phyloP scores from a whole-genome alignment of 1,140 invertebrate species.

The Formica selysi region DNA sequence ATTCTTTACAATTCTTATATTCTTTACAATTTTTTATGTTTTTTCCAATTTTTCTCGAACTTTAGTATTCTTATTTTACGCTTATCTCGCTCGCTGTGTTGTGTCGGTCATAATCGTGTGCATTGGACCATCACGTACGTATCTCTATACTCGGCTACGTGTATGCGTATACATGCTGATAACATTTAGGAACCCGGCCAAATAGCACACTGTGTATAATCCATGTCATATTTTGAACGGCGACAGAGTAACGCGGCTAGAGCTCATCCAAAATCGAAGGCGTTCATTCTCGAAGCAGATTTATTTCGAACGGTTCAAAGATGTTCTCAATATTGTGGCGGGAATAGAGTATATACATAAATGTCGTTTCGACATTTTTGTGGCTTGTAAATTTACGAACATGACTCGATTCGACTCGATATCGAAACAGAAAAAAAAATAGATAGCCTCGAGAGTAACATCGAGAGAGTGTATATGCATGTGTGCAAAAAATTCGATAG shows the following conservation, averaged over 20 bases:
- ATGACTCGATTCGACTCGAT: constrained; percentile 18
- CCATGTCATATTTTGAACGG: constrained; percentile 51
- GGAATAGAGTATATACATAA: constrained; percentile 17
- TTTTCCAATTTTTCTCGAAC: background rate
- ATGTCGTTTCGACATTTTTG: constrained; percentile 30
- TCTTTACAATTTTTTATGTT: too few species aligned
- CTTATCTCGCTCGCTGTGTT: background rate
- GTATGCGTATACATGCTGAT: constrained; percentile 1
- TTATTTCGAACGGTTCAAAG: constrained; percentile 37
- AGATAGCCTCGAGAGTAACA: background rate
- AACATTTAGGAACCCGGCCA: constrained; percentile 52
- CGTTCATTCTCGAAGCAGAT: constrained; percentile 27
- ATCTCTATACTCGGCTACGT: background rate
- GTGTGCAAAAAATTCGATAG: background rate
- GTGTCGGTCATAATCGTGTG: constrained; percentile 1
- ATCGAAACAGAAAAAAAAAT: constrained; percentile 24
- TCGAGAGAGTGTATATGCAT: background rate
- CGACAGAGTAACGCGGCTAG: constrained; percentile 18
- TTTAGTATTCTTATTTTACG: background rate
- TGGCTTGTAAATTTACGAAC: constrained; percentile 26
- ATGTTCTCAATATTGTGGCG: constrained; percentile 23
- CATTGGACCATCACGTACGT: constrained; percentile 12
- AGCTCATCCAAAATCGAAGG: constrained; percentile 13
- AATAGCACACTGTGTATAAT: constrained; percentile 27
- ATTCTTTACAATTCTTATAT: too few species aligned